Base-by-base conservation (phyloP, 2,113 vertebrate species). In the Cariama cristata region DNA sequence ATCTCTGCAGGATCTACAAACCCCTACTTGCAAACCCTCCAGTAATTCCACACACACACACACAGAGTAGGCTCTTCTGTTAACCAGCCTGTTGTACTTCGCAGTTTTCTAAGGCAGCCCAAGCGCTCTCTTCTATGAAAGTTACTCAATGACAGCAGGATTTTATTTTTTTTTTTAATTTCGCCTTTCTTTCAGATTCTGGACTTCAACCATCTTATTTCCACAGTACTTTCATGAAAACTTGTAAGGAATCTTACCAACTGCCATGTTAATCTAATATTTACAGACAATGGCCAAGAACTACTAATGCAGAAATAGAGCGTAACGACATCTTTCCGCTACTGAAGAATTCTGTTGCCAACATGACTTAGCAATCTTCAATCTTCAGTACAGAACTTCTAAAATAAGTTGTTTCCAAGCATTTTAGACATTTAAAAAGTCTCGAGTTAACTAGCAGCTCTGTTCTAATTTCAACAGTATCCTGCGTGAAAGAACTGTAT, bases 1-100 rank as follows among this genome's bases (percentile, higher is more conserved):
- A 74, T 91, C 90, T 86, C 95, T 49, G 49, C 74, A 93, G 96
- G 81, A 96, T 86, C 84, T 92, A 82, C 55, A 96, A 97, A 95
- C 94, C 67, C 30, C 82, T 92, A 92, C 84, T 87, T 53, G 28
- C 55, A 95, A 87, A 96, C 52, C 20, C 76, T 91, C 55, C 58
- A 95, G 49, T 74, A 93, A 92, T 63, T 76, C 56, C 11, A 35
- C 56, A 35, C 71, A 44, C 38, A 2, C 38, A 68, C 71, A 79
- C 59, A 79, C 9, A 72, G 62, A 76, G 77, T 6, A 77, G 42
- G 64, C 67, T 97, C n/a, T 45, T 88, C 93, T 82, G 42, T 33
- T 85, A 71, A 86, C 73, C 72, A 49, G 44, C 71, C 86, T 67
- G 35, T 45, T 84, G 40, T 79, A 91, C 59, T 38, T 69, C 80